These are phyloP conservation scores for Channallabes apus DNA, from an alignment of 2,797 vertebrate species.

Conservation along the genomic window DNA sequence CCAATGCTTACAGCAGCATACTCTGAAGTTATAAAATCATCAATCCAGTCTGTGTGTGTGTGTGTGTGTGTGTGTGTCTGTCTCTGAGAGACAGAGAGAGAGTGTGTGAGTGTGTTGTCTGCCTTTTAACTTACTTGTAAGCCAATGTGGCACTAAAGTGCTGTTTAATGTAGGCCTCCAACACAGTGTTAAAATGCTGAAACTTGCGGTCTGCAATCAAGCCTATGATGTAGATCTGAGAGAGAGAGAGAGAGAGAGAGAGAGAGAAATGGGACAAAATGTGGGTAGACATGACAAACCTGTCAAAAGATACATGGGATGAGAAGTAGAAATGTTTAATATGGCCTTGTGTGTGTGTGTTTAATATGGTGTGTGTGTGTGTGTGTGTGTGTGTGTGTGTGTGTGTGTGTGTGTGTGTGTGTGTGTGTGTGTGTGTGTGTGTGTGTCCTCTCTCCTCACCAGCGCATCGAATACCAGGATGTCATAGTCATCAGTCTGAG, in stretches of 20 bases:
- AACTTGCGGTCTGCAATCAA: conserved; percentile 98
- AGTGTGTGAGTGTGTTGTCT: background rate
- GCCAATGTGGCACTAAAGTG: conserved; percentile 97
- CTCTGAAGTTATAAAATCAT: conserved; percentile 24
- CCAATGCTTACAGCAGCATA: conserved; percentile 16
- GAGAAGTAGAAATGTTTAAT: conserved; percentile 28
- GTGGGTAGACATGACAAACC: conserved; percentile 16
- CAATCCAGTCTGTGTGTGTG: background rate
- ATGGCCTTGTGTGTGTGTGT: no score
- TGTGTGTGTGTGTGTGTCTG: background rate
- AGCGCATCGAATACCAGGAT: conserved; percentile 97
- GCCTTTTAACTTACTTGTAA: conserved; percentile 78
- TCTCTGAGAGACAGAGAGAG: conserved; percentile 31
- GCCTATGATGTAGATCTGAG: conserved; percentile 94
- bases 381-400: conserved; percentile 24
- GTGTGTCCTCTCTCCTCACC: conserved; percentile 74
- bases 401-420: background rate
- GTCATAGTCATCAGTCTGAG: conserved; percentile 89
- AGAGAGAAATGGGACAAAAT: conserved; percentile 2
- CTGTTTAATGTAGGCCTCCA: conserved; percentile 98
- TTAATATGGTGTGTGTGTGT: no score
- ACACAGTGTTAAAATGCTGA: conserved; percentile 95
- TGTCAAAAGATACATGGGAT: conserved; percentile 40
- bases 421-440: conserved; percentile 19
- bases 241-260: conserved; percentile 32